These are phyloP conservation scores for human DNA, from an alignment of 2,113 vertebrate genomes.

Conservation along the genomic window GRCh38 chr9:11328501-11329000, in stretches of 20 bases:
- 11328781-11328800: background rate
- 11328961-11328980: background rate
- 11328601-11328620: too few relatives aligned
- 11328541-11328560: too few relatives aligned
- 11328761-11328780: background rate
- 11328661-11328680: too few relatives aligned
- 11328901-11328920: background rate
- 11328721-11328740: background rate
- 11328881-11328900: background rate
- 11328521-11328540: too few relatives aligned
- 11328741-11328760: background rate
- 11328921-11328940: too few relatives aligned
- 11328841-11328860: background rate
- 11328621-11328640: too few relatives aligned
- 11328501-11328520: too few relatives aligned
- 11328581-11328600: too few relatives aligned
- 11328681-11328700: background rate
- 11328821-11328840: background rate
- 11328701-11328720: background rate
- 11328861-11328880: background rate
- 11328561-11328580: too few relatives aligned
- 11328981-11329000: background rate
- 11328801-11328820: background rate
- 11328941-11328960: background rate
- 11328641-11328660: too few relatives aligned